Conservation (phyloP, 2,797 vertebrate genomes). For the Gorsachius magnificus region DNA sequence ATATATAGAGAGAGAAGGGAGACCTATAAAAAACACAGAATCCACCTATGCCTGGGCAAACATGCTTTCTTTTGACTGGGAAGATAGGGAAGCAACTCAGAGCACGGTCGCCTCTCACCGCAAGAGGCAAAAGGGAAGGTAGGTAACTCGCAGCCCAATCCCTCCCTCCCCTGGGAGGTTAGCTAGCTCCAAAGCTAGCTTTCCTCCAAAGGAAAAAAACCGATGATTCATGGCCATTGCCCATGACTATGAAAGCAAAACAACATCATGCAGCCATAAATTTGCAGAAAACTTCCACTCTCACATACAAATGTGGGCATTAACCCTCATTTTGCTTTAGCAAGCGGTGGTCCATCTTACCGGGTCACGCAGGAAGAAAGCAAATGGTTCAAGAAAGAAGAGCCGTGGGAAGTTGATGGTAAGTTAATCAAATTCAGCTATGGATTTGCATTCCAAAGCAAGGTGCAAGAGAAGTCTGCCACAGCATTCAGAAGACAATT, state of each 20-base stretch:
- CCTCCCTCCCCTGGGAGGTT: background rate
- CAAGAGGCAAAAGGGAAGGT: background rate
- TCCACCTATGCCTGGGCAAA: background rate
- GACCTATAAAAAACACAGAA: background rate
- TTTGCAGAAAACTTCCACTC: background rate
- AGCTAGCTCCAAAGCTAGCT: background rate
- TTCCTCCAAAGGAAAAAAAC: too few relatives aligned
- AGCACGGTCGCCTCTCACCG: background rate
- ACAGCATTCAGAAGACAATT: background rate
- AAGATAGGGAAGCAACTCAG: background rate
- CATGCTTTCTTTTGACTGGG: background rate
- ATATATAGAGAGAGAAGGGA: background rate
- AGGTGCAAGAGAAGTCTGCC: background rate
- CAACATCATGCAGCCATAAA: background rate
- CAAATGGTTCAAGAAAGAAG: background rate
- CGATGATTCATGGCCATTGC: background rate
- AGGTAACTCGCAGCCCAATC: background rate
- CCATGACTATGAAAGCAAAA: background rate
- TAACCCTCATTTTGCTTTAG: background rate
- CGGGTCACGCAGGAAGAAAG: background rate
- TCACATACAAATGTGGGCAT: background rate
- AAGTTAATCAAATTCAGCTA: slow-evolving; percentile 3
- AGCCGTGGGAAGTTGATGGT: background rate
- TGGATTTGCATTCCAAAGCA: background rate
- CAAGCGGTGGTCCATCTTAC: background rate